Base-by-base conservation (phyloP, 2,888 invertebrate genomes). In the Gryllus longicercus region DNA sequence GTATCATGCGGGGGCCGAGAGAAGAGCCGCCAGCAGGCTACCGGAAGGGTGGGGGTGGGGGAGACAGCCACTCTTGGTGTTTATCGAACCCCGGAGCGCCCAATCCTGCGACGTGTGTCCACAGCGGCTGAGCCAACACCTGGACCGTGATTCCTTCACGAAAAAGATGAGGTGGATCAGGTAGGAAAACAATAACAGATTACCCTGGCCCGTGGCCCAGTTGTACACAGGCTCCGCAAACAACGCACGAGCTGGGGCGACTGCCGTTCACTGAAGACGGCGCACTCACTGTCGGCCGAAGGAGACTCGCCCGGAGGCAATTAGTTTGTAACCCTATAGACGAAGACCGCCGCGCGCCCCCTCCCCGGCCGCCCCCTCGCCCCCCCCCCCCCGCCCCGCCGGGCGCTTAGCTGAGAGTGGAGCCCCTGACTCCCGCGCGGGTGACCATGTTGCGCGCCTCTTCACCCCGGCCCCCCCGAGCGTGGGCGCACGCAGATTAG, bases 361-460 rank as follows among this genome's bases (percentile, higher is more conserved):
- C 5, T 5, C 38, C 38, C 38, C 38, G 25, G 25, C 38, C 5
- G 38, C 38, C 38, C 38, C 38, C 38, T 51, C 63, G 23, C 21
- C 74, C 23, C 78, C 23, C 74, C 1, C 38, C 23, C 51, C 38
- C 38, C 23, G 21, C 38, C 77, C 77, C 77, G 77, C 77, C 63
- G 25, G 75, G 49, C 63, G 75, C 80, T 79, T 77, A 23, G 74
- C 74, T 76, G 76, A 49, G 74, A 74, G 76, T 63, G 79, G 76
- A 23, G 23, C 75, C 50, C 51, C n/a, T 21, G 76, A 38, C 38
- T 38, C 38, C 38, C 38, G 38, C 38, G 38, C 38, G 38, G 38
- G 38, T 38, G 38, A 38, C 38, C 38, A 38, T 38, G 38, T 38
- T 38, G 38, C 38, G 8, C 38, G 38, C 38, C 38, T 38, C 38